Conservation (phyloP, 2,797 vertebrate species). For the Odontamblyopus rebecca region DNA sequence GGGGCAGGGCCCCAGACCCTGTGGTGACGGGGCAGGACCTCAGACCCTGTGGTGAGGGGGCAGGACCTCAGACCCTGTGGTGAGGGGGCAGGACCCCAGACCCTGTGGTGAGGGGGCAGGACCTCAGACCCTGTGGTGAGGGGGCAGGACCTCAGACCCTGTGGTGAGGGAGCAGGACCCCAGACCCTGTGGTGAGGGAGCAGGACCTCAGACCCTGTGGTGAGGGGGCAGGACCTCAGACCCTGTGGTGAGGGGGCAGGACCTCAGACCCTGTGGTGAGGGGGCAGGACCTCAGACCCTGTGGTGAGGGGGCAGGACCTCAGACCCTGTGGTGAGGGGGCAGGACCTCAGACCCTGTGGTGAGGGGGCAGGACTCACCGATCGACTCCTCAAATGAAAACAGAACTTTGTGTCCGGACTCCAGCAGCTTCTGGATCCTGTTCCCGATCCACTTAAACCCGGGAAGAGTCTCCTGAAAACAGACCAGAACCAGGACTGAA, state of each 20-base stretch:
- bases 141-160: background rate
- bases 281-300: too few relatives aligned
- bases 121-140: background rate
- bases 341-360: background rate
- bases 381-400: constrained; percentile 98
- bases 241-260: too few relatives aligned
- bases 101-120: too few relatives aligned
- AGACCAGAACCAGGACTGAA: background rate
- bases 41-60: too few relatives aligned
- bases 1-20: background rate
- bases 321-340: too few relatives aligned
- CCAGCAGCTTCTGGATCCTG: constrained; percentile 84
- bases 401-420: constrained; percentile 84
- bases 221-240: too few relatives aligned
- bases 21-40: too few relatives aligned
- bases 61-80: too few relatives aligned
- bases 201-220: too few relatives aligned
- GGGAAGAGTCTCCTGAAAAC: constrained; percentile 89
- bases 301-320: background rate
- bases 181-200: too few relatives aligned
- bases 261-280: too few relatives aligned
- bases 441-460: constrained; percentile 98
- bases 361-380: constrained; percentile 68
- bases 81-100: background rate
- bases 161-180: too few relatives aligned